Conservation (phyloP, 2,888 invertebrate genomes). For the Yponomeuta plumbellus region DNA sequence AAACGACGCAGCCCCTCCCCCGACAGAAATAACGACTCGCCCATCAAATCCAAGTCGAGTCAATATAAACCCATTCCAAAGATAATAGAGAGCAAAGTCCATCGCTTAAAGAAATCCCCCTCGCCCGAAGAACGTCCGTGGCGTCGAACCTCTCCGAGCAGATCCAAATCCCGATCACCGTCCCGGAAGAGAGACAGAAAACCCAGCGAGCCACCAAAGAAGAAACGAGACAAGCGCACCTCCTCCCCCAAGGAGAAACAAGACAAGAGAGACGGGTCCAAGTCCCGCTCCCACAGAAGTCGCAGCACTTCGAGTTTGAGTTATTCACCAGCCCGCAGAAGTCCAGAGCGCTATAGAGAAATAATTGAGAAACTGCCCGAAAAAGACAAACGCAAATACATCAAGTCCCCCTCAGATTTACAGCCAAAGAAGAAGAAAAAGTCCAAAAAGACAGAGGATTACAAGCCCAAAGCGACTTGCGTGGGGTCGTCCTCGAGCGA, state of each 20-base stretch:
- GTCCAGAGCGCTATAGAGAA: slow-evolving; percentile 82
- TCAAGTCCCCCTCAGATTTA: slow-evolving; percentile 58
- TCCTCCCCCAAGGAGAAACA: slow-evolving; percentile 33
- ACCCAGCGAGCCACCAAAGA: slow-evolving; percentile 29
- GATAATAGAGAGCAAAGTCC: slow-evolving; percentile 34
- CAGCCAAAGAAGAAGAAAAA: slow-evolving; percentile 50
- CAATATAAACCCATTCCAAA: slow-evolving; percentile 36
- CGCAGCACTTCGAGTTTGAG: slow-evolving; percentile 77
- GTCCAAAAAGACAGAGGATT: slow-evolving; percentile 32
- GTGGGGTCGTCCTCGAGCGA: slow-evolving; percentile 75
- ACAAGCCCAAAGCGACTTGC: slow-evolving; percentile 68
- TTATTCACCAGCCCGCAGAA: slow-evolving; percentile 81
- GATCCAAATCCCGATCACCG: slow-evolving; percentile 46
- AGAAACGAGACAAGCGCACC: slow-evolving; percentile 31
- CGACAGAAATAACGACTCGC: slow-evolving; percentile 39
- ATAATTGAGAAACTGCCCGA: slow-evolving; percentile 76
- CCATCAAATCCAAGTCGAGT: slow-evolving; percentile 31
- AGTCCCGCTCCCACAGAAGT: slow-evolving; percentile 51
- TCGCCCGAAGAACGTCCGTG: slow-evolving; percentile 35
- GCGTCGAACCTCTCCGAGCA: slow-evolving; percentile 32
- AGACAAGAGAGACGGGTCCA: slow-evolving; percentile 33
- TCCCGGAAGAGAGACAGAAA: slow-evolving; percentile 41
- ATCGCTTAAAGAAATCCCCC: slow-evolving; percentile 8
- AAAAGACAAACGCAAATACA: slow-evolving; percentile 72
- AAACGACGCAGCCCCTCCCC: slow-evolving; percentile 30